phyloP scores from a whole-genome alignment of 2,113 vertebrate species.

The Etia nguti region DNA sequence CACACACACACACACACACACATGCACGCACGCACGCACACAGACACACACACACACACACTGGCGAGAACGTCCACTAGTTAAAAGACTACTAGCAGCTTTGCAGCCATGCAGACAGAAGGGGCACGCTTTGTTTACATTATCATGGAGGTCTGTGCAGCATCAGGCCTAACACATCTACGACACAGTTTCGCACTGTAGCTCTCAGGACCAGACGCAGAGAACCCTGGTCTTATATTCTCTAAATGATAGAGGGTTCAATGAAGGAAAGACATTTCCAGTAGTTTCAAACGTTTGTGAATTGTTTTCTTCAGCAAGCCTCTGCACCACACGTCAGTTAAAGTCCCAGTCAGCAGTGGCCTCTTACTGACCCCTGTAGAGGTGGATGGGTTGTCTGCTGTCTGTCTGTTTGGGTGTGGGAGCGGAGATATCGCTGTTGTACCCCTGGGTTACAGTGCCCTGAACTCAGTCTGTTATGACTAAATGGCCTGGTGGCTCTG shows the following conservation, averaged over 20 bases:
- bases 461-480: constrained; percentile 70
- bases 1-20: neutral
- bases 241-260: neutral
- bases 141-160: neutral
- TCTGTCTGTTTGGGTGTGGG: constrained; percentile 38
- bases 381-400: constrained; percentile 4
- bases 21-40: neutral
- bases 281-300: neutral
- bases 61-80: neutral
- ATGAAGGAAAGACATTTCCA: neutral
- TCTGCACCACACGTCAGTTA: neutral
- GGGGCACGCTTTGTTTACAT: constrained; percentile 16
- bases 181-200: neutral
- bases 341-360: neutral
- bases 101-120: neutral
- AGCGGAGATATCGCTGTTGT: constrained; percentile 44
- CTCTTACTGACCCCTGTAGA: constrained; percentile 32
- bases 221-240: neutral
- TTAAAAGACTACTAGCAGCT: neutral
- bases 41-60: neutral
- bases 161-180: neutral
- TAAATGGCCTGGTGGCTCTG: constrained; percentile 61
- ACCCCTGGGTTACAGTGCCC: constrained; percentile 67
- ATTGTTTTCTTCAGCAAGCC: neutral
- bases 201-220: neutral